Percentiles rank a stretch among this genome's conserved stretches.
Conservation (phyloP, 2,797 vertebrate genomes). For the Vireo griseus region DNA sequence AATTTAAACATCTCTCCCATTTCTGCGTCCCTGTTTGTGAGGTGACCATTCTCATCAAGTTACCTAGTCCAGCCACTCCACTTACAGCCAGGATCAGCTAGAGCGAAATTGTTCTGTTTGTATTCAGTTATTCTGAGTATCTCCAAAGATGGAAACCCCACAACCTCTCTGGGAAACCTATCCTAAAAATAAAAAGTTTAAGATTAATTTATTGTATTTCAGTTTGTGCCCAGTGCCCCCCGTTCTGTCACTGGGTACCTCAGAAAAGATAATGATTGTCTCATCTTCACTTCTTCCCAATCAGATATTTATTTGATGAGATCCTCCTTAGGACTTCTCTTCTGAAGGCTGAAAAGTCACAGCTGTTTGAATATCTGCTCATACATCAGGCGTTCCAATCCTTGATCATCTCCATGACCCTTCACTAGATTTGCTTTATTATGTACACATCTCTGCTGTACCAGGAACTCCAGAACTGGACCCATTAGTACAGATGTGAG, state of each 20-base stretch:
- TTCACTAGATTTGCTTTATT: neutral
- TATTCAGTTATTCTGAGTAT: neutral
- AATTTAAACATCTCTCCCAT: neutral
- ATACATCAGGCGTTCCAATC: neutral
- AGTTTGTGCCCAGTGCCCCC: neutral
- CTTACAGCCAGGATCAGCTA: neutral
- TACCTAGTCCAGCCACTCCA: neutral
- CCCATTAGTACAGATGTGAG: neutral
- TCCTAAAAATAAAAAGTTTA: neutral
- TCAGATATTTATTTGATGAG: neutral
- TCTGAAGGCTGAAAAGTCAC: neutral
- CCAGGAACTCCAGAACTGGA: neutral
- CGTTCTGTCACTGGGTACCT: neutral
- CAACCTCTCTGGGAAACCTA: neutral
- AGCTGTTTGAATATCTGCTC: neutral
- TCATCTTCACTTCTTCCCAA: neutral
- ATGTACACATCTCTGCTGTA: fast-evolving
- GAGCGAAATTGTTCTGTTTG: neutral
- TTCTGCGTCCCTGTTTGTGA: neutral
- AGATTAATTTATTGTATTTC: neutral
- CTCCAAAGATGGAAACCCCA: neutral
- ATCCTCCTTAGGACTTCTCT: neutral
- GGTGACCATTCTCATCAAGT: neutral
- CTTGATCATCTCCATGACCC: neutral
- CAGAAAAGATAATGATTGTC: neutral